Percentiles rank a stretch among this genome's conserved stretches.
These are phyloP conservation scores for Araneus ventricosus DNA, from an alignment of 1,140 invertebrate species.

Conservation along the genomic window DNA sequence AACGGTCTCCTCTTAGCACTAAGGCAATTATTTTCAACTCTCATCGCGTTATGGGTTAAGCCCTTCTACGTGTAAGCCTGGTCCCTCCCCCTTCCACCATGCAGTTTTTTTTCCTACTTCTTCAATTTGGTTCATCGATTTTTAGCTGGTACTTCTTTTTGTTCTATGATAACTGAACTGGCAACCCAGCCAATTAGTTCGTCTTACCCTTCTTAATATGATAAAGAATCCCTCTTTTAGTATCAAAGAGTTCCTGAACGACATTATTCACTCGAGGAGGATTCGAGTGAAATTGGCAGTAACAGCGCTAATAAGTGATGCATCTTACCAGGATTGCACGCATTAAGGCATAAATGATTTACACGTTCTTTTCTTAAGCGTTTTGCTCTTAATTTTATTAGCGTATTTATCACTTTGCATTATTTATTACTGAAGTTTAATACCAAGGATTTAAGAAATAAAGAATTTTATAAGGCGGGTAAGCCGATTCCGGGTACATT, in stretches of 20 bases:
- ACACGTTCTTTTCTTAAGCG: neutral
- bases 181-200: conserved; percentile 39
- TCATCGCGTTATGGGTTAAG: conserved; percentile 41
- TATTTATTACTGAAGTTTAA: neutral
- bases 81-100: neutral
- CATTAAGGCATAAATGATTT: neutral
- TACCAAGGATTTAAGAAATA: neutral
- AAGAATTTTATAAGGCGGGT: no score
- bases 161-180: conserved; percentile 25
- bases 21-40: conserved; percentile 68
- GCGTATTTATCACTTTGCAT: neutral
- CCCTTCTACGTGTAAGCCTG: neutral
- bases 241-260: neutral
- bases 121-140: conserved; percentile 33
- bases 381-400: neutral
- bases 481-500: no score
- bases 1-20: conserved; percentile 41
- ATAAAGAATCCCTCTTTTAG: conserved; percentile 1
- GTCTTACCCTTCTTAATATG: conserved; percentile 9
- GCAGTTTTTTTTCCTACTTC: conserved; percentile 21
- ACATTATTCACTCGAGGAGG: neutral
- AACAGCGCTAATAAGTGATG: neutral
- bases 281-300: neutral
- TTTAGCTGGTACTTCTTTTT: conserved; percentile 13
- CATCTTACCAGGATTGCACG: neutral